phyloP scores from a whole-genome alignment of 92 coral and sea anemone genomes.

The Plumapathes pennacea region DNA sequence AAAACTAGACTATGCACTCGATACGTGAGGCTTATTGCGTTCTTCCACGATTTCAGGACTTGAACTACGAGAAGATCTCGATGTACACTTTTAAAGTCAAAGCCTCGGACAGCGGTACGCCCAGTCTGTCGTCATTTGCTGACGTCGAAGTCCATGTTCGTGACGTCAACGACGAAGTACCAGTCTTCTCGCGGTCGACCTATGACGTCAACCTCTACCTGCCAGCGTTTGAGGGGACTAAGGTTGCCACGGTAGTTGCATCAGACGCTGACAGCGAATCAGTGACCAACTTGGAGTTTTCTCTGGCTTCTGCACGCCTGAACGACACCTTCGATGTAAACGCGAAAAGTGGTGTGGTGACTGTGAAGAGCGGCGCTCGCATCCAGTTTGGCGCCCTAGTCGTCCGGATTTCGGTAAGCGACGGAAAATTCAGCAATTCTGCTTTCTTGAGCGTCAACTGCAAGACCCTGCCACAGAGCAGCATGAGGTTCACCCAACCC shows the following conservation, averaged over 20 bases:
- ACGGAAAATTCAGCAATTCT: conserved; percentile 59
- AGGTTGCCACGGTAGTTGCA: conserved; percentile 72
- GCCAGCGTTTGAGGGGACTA: conserved; percentile 66
- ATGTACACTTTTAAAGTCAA: conserved; percentile 69
- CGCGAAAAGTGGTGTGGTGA: conserved; percentile 51
- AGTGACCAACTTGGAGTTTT: conserved; percentile 60
- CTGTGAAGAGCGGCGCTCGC: conserved; percentile 59
- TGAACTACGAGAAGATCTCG: conserved; percentile 70
- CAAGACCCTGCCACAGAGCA: conserved; percentile 51
- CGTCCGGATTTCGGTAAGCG: conserved; percentile 60
- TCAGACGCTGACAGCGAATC: conserved; percentile 65
- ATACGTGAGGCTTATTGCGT: neutral
- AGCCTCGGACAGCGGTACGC: conserved; percentile 77
- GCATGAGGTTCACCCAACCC: conserved; percentile 62
- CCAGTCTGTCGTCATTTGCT: conserved; percentile 67
- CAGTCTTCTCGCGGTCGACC: conserved; percentile 53
- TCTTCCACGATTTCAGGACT: conserved; percentile 30
- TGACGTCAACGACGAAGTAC: conserved; percentile 83
- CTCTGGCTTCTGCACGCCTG: conserved; percentile 33
- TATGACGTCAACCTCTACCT: conserved; percentile 62
- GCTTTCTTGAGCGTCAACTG: conserved; percentile 65
- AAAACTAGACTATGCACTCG: neutral
- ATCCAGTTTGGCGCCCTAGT: conserved; percentile 44
- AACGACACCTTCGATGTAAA: conserved; percentile 53
- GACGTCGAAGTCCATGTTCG: conserved; percentile 61